Percentiles rank a stretch among this genome's conserved stretches.
Evolutionary conservation across 1,140 invertebrate genomes (phyloP).

Genomic region (Leptinotarsa undecemlineata): DNA sequence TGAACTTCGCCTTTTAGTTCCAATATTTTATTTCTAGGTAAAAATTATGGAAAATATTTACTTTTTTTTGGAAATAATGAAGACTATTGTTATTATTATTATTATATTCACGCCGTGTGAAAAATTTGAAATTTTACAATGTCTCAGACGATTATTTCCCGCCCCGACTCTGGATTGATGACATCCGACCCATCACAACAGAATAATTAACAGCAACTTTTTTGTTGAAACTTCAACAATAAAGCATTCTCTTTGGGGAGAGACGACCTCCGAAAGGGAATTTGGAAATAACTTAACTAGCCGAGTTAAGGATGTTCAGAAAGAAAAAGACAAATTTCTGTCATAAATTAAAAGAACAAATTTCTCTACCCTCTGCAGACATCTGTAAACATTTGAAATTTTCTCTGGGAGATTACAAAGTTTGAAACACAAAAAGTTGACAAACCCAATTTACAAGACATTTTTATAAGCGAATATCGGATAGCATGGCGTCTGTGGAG

Average conservation of each 20-base stretch:
- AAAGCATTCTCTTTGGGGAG: neutral
- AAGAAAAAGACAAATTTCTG: slow-evolving; percentile 7
- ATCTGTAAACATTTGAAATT: slow-evolving; percentile 31
- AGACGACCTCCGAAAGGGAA: neutral
- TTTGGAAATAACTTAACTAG: slow-evolving; percentile 14
- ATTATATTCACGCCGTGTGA: no score
- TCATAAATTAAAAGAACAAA: slow-evolving; percentile 29
- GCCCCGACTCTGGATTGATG: neutral
- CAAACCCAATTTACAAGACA: slow-evolving; percentile 32
- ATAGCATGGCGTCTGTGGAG: slow-evolving; percentile 14
- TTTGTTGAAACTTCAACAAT: neutral
- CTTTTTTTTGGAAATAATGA: no score
- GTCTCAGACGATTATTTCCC: no score
- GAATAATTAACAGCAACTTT: neutral
- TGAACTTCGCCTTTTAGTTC: no score
- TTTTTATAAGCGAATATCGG: slow-evolving; percentile 9
- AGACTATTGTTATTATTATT: no score
- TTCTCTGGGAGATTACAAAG: slow-evolving; percentile 25
- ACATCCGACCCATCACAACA: neutral
- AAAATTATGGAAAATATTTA: no score
- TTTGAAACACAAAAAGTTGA: slow-evolving; percentile 30
- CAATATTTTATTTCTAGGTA: no score
- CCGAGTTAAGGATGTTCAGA: slow-evolving; percentile 7
- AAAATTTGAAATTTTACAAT: no score
- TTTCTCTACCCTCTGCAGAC: slow-evolving; percentile 19